Conservation (phyloP, 1,140 invertebrate species). For the Brachionus plicatilis region DNA sequence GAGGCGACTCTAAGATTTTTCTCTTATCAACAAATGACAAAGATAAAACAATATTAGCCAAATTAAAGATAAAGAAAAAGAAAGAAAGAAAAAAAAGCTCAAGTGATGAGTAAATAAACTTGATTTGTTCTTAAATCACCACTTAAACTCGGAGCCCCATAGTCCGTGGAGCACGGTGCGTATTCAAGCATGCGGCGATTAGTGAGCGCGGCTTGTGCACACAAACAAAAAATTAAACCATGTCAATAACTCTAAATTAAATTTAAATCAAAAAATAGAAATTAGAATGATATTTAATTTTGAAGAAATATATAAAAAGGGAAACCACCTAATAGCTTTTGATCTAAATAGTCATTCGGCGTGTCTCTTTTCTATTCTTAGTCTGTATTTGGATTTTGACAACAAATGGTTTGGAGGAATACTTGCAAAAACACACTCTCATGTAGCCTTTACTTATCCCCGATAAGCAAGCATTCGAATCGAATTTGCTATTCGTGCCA, state of each 20-base stretch:
- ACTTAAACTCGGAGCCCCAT: not conserved
- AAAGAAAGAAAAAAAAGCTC: not conserved
- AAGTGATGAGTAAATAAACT: slow-evolving; percentile 1
- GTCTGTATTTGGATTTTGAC: not conserved
- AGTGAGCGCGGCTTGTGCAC: not conserved
- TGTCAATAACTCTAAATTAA: not conserved
- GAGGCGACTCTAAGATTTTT: not conserved
- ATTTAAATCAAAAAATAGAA: not conserved
- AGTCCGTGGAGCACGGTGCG: not conserved
- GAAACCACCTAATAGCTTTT: not conserved
- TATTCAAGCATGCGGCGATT: not conserved
- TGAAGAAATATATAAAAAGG: not conserved
- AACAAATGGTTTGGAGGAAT: not conserved
- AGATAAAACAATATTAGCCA: not conserved
- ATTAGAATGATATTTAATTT: not conserved
- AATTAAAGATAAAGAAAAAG: not conserved
- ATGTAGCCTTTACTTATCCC: not conserved
- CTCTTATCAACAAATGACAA: not conserved
- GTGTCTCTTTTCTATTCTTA: not conserved
- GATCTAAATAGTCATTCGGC: not conserved
- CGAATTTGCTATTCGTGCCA: slow-evolving; percentile 26
- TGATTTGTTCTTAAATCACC: not conserved
- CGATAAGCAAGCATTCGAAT: not conserved
- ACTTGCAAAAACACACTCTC: not conserved
- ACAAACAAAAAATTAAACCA: not conserved